Evolutionary conservation across 1,140 invertebrate species (phyloP).

Genomic region (Leguminivora glycinivorella): DNA sequence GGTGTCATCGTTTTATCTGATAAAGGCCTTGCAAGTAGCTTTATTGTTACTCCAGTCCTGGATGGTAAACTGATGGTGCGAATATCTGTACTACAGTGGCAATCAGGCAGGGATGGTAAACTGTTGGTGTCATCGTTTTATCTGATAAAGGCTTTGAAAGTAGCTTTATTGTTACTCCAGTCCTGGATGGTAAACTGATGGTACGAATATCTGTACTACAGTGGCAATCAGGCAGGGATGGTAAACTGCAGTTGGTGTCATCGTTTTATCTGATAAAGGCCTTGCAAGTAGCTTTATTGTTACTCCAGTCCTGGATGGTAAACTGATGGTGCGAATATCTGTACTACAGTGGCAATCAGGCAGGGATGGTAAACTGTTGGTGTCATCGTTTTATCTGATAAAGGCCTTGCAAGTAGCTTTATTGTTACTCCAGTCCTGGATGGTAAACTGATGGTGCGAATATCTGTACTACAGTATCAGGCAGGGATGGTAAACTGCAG

Average conservation of each 20-base stretch:
- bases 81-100: too few relatives aligned
- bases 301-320: constrained; percentile 73
- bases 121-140: constrained; percentile 35
- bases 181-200: too few relatives aligned
- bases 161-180: constrained; percentile 68
- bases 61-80: constrained; percentile 48
- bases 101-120: neutral
- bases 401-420: too few relatives aligned
- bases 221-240: neutral
- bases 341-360: too few relatives aligned
- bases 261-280: constrained; percentile 53
- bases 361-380: constrained; percentile 68
- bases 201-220: constrained; percentile 51
- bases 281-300: constrained; percentile 66
- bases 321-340: too few relatives aligned
- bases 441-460: too few relatives aligned
- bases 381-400: too few relatives aligned
- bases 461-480: too few relatives aligned
- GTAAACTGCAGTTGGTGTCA: neutral
- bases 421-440: too few relatives aligned
- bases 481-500: too few relatives aligned
- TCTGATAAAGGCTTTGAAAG: constrained; percentile 62
- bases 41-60: too few relatives aligned
- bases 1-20: too few relatives aligned
- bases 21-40: neutral